A percentile compares a stretch with the other conserved stretches of the same genome.
Conservation (phyloP, 2,797 vertebrate species). For the Garrulus glandarius region DNA sequence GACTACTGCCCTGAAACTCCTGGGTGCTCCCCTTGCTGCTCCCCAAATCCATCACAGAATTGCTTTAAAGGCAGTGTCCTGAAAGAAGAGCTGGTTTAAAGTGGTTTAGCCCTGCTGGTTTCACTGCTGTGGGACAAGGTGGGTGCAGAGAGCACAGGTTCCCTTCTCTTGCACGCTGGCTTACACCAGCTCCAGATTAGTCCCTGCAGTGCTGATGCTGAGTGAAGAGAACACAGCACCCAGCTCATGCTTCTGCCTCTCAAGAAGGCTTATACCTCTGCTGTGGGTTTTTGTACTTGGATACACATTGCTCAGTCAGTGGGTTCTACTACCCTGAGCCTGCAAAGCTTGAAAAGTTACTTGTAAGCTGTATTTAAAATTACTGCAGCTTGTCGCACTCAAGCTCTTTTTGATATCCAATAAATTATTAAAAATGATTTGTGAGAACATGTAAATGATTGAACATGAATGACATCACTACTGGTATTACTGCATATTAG, state of each 20-base stretch:
- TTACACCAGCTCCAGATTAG: not conserved
- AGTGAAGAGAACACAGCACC: not conserved
- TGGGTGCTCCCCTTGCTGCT: not conserved
- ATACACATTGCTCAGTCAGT: not conserved
- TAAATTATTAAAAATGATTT: constrained; percentile 11
- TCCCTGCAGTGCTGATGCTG: not conserved
- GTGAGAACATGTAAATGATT: not conserved
- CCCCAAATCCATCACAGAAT: not conserved
- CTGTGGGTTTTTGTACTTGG: not conserved
- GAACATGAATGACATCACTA: not conserved
- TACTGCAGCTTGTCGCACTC: not conserved
- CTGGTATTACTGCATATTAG: not conserved
- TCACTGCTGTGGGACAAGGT: not conserved
- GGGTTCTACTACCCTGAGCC: not conserved
- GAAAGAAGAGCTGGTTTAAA: not conserved
- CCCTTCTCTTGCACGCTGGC: accelerated
- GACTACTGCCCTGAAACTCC: not conserved
- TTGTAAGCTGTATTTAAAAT: constrained; percentile 35
- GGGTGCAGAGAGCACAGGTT: accelerated
- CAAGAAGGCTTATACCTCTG: not conserved
- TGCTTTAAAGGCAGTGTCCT: not conserved
- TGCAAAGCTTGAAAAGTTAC: constrained; percentile 19
- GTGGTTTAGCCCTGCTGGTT: not conserved
- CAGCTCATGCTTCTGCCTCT: not conserved
- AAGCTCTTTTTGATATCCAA: not conserved